Percentiles rank a stretch among this genome's conserved stretches.
Conservation (phyloP, 2,888 invertebrate genomes). For the Thecocarcelia acutangulata region DNA sequence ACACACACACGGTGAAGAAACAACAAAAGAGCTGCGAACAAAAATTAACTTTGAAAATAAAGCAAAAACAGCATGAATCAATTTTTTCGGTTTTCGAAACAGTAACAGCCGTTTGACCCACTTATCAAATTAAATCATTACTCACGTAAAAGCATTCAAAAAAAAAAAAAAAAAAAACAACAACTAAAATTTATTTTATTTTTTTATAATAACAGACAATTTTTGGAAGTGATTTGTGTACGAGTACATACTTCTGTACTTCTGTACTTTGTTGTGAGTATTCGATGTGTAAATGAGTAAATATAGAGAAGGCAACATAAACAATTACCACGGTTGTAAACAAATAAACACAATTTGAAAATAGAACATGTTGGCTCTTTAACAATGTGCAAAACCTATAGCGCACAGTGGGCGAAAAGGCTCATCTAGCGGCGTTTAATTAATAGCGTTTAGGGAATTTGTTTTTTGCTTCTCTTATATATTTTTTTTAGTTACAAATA, state of each 20-base stretch:
- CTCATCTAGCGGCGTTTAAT: too few species aligned
- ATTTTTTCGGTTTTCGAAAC: constrained; percentile 64
- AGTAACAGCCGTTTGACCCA: constrained; percentile 68
- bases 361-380: constrained; percentile 53
- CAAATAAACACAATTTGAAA: too few species aligned
- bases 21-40: constrained; percentile 18
- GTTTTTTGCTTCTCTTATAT: too few species aligned
- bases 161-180: constrained; percentile 10
- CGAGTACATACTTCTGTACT: neutral
- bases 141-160: constrained; percentile 58
- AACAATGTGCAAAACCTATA: too few species aligned
- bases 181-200: constrained; percentile 19
- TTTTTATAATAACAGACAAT: constrained; percentile 59
- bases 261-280: neutral
- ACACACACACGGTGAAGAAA: constrained; percentile 5
- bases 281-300: constrained; percentile 10
- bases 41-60: constrained; percentile 23
- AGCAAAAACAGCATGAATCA: constrained; percentile 60
- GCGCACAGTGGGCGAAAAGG: too few species aligned
- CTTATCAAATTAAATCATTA: constrained; percentile 67
- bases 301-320: constrained; percentile 35
- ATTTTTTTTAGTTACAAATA: too few species aligned
- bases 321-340: constrained; percentile 26
- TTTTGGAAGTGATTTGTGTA: constrained; percentile 11
- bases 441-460: too few species aligned